These are phyloP conservation scores for Brachionus manjavacas DNA, from an alignment of 1,140 invertebrate species.

Conservation along the genomic window DNA sequence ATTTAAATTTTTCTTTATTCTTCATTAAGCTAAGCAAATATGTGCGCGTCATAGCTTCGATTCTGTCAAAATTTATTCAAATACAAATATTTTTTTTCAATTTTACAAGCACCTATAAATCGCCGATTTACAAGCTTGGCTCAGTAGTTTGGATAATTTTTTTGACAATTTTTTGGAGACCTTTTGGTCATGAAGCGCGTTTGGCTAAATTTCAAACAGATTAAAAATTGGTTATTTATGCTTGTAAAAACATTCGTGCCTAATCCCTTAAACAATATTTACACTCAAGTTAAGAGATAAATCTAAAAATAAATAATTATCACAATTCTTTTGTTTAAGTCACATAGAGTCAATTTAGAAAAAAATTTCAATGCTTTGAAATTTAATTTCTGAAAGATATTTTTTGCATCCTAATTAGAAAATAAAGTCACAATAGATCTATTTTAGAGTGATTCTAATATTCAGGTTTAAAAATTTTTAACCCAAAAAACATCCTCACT, in stretches of 20 bases:
- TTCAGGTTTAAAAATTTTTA: no score
- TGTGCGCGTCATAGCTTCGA: background rate
- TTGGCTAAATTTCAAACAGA: background rate
- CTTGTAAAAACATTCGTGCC: background rate
- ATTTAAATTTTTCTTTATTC: background rate
- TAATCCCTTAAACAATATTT: background rate
- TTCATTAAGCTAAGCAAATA: background rate
- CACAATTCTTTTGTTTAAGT: background rate
- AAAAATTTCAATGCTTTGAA: no score
- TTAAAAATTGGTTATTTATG: background rate
- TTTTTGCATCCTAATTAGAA: background rate
- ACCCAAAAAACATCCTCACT: no score
- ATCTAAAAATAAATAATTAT: slow-evolving; percentile 3
- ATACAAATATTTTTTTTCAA: background rate
- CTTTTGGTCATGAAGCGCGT: background rate
- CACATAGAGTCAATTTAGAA: background rate
- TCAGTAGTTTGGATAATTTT: background rate
- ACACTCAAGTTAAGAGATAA: background rate
- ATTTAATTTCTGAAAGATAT: background rate
- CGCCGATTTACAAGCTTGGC: background rate
- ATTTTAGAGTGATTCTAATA: background rate
- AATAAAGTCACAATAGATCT: background rate
- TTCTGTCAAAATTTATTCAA: background rate
- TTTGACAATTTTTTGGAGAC: background rate
- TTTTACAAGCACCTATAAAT: background rate